Evolutionary conservation across 92 coral and sea anemone species (phyloP).

Genomic region (Chrysogorgia sp.): DNA sequence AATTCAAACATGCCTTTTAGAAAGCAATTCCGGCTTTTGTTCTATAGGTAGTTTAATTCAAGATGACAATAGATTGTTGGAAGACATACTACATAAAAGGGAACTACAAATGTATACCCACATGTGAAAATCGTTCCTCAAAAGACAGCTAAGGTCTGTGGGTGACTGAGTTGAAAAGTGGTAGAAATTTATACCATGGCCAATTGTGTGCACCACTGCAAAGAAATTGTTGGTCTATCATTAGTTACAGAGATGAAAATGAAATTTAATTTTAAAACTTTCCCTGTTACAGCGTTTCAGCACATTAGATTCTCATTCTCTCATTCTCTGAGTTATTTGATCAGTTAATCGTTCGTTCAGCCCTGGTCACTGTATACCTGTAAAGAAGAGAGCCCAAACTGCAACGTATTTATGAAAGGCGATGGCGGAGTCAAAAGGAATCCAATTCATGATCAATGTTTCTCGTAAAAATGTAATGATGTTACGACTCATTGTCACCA

Average conservation of each 20-base stretch:
- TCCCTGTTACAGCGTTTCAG: background rate
- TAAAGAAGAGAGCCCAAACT: constrained; percentile 34
- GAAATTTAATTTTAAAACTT: no score
- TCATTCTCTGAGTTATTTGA: background rate
- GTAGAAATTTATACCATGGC: constrained; percentile 37
- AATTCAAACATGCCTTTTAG: no score
- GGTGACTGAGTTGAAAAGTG: constrained; percentile 29
- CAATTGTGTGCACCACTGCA: constrained; percentile 26
- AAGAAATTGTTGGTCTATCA: background rate
- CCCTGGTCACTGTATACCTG: constrained; percentile 10
- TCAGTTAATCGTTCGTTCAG: background rate
- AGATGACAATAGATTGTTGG: no score
- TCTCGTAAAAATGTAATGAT: constrained; percentile 30
- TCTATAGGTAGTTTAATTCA: no score
- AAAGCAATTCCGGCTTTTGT: no score
- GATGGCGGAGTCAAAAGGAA: constrained; percentile 34
- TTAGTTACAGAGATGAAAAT: no score
- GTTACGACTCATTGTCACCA: constrained; percentile 39
- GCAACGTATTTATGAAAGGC: constrained; percentile 41
- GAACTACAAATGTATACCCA: background rate
- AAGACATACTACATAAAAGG: background rate
- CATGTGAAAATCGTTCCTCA: constrained; percentile 41
- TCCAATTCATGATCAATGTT: constrained; percentile 18
- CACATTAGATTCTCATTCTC: background rate
- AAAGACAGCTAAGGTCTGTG: constrained; percentile 14